Conservation (phyloP, 2,113 vertebrate species). For the Mastomys coucha region DNA sequence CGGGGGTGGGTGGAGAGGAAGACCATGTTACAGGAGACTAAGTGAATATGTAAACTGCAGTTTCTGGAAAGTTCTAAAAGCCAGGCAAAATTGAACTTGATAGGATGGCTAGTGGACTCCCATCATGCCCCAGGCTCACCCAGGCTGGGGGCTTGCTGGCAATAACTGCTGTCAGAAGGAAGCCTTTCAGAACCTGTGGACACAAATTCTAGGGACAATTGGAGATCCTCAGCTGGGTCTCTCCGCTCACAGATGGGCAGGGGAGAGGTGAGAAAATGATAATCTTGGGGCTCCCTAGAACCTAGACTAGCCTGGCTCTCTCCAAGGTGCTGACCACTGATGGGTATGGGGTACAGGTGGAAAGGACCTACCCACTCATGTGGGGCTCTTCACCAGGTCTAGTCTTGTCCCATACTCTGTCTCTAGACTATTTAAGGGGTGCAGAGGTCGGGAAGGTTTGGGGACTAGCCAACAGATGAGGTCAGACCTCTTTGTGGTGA, state of each 20-base stretch:
- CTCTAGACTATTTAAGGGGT: neutral
- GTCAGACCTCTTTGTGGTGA: neutral
- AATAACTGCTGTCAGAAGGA: neutral
- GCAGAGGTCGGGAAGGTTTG: neutral
- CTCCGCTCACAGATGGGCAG: neutral
- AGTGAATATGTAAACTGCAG: rapidly evolving
- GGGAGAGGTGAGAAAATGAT: neutral
- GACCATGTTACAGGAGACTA: neutral
- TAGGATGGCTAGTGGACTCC: neutral
- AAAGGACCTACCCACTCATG: neutral
- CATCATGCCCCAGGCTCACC: neutral
- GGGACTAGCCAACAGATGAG: neutral
- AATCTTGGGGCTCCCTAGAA: neutral
- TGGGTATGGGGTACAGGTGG: neutral
- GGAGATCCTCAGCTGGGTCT: neutral
- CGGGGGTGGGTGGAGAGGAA: too few relatives aligned
- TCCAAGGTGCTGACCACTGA: constrained; percentile 79
- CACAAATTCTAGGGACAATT: neutral
- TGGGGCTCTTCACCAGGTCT: neutral
- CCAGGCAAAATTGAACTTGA: neutral
- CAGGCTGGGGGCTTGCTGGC: neutral
- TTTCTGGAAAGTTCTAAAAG: neutral
- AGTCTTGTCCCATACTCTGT: neutral
- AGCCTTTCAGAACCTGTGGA: neutral
- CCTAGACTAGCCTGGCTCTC: constrained; percentile 47